Evolutionary conservation across 37 sponge, comb jelly and placozoan genomes (phyloP).

Genomic region (Theonella swinhoei): DNA sequence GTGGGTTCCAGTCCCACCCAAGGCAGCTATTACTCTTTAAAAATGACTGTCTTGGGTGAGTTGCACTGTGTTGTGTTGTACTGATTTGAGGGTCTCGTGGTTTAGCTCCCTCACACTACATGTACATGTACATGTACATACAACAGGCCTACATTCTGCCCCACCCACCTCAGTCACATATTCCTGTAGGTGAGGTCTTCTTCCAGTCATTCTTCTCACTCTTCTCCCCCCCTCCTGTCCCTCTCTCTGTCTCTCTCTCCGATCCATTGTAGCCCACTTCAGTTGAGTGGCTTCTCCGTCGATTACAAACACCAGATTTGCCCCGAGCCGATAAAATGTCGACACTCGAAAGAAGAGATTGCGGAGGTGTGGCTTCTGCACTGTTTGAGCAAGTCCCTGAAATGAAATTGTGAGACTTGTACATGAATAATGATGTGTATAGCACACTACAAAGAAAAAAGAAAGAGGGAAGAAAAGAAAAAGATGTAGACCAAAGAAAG

Average conservation of each 20-base stretch:
- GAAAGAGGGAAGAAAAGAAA: no score
- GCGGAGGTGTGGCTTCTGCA: slow-evolving; percentile 60
- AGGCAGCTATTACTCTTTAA: no score
- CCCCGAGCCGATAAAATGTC: slow-evolving; percentile 37
- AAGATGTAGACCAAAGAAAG: no score
- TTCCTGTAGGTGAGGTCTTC: not conserved
- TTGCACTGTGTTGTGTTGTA: no score
- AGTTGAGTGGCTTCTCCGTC: slow-evolving; percentile 60
- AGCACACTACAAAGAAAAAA: no score
- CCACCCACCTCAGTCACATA: slow-evolving; percentile 27
- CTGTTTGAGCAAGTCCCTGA: not conserved
- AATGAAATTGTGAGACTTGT: no score
- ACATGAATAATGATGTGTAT: no score
- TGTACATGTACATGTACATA: not conserved
- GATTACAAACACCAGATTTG: slow-evolving; percentile 60
- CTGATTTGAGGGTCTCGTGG: no score
- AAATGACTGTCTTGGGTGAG: no score
- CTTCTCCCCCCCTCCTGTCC: not conserved
- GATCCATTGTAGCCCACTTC: slow-evolving; percentile 46
- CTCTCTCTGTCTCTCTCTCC: slow-evolving; percentile 14
- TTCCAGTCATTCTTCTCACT: slow-evolving; percentile 19
- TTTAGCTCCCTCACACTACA: no score
- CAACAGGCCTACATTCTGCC: no score
- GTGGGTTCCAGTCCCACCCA: no score
- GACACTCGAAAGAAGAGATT: slow-evolving; percentile 56